These are phyloP conservation scores for Ceratina australensis DNA, from an alignment of 1,140 invertebrate genomes.

Conservation along the genomic window DNA sequence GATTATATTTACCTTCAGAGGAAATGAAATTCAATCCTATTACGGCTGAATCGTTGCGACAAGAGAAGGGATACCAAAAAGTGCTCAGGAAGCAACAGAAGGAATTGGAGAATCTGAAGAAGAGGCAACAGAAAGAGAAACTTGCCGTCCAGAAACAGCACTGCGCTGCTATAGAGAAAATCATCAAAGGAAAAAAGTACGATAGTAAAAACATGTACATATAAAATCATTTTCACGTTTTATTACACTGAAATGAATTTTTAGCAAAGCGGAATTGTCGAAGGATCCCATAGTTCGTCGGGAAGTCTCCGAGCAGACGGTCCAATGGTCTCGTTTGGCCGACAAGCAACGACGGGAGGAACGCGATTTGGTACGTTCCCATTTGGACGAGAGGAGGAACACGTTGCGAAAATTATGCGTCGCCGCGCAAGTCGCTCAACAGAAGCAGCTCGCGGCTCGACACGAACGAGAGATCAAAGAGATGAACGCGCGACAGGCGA, in stretches of 20 bases:
- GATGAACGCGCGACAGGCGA: constrained; percentile 96
- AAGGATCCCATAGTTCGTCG: constrained; percentile 89
- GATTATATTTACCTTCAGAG: constrained; percentile 76
- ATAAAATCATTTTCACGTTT: too few species aligned
- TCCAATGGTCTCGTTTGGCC: constrained; percentile 96
- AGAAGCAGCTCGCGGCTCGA: constrained; percentile 93
- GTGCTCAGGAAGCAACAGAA: constrained; percentile 98
- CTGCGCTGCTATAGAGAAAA: constrained; percentile 96
- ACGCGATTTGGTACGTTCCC: constrained; percentile 90
- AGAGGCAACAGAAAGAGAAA: constrained; percentile 96
- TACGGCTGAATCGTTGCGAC: constrained; percentile 92
- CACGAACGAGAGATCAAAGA: constrained; percentile 98
- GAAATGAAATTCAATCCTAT: constrained; percentile 94
- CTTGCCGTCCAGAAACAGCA: constrained; percentile 95
- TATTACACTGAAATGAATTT: too few species aligned
- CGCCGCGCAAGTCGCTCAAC: constrained; percentile 90
- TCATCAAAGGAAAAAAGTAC: constrained; percentile 95
- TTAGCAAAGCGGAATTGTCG: constrained; percentile 88
- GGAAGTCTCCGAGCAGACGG: constrained; percentile 93
- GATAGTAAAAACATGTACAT: too few species aligned
- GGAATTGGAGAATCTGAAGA: constrained; percentile 94
- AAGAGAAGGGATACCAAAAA: constrained; percentile 97
- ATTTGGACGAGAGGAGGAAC: constrained; percentile 92
- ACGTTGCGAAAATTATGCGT: constrained; percentile 92
- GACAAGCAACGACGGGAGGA: constrained; percentile 94